Base-by-base conservation (phyloP, 2,888 invertebrate genomes). In the Molanna angustata region DNA sequence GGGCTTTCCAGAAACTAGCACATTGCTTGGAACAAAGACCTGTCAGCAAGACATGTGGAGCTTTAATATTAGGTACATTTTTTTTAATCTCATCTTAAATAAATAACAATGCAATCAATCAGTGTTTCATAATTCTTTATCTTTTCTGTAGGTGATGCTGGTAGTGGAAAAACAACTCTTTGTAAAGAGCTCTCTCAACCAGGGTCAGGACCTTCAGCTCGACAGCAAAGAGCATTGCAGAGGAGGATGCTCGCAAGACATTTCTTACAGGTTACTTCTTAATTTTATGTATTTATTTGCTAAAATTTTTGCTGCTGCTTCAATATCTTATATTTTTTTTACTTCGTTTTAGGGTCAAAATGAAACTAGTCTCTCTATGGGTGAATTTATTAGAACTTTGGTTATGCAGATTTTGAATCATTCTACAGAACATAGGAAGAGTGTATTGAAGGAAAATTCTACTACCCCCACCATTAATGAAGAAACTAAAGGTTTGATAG, bases 1-100 rank as follows among this genome's bases (percentile, higher is more conserved):
- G 96, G 96, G 93, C 92, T 4, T 91, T 96, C 64, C 90, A 92
- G 72, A 96, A 97, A 73, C 80, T 97, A 27, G 87, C 88, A 1
- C 88, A 95, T 64, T 94, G 94, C 62, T 69, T 97, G 62, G 95
- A 97, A 66, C 92, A 93, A 71, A 74, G 94, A 54, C 86, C 90
- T 0, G 82, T 83, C 13, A 87, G 88, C 60, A 90, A 93, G 69
- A 88, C 89, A 0, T 90, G 91, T 63, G 96, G 96, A 0, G 90
- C 93, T 1, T 77, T 96, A 40, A 84, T 97, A 48, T 76, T 95
- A 55, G 94, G 92, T 60, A 46, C 65, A 31, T 32, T 44, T 44
- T 31, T 9, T 7, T n/a, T n/a, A n/a, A 4, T 39, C 11, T 9
- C n/a, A 13, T 39, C 18, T 39, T n/a, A n/a, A n/a, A n/a, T n/a